Evolutionary conservation across 2,797 vertebrate species (phyloP).

Genomic region (Cuculus canorus): DNA sequence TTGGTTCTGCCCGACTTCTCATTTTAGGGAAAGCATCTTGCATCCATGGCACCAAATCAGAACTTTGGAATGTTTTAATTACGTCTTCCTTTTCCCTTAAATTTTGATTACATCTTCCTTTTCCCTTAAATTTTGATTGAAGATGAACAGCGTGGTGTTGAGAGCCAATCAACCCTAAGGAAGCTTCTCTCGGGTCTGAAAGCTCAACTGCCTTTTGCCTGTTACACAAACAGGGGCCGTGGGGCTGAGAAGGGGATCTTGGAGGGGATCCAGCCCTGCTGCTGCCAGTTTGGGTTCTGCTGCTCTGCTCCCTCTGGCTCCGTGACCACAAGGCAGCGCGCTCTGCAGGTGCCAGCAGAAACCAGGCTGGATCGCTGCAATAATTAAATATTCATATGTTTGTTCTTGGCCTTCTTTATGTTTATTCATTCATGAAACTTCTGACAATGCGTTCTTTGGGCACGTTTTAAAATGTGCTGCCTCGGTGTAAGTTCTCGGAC

Average conservation of each 20-base stretch:
- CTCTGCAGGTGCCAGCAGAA: background rate
- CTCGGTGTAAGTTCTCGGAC: background rate
- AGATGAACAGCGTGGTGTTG: fast-evolving
- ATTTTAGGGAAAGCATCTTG: background rate
- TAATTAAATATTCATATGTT: background rate
- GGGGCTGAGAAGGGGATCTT: background rate
- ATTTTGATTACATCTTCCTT: background rate
- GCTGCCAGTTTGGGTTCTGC: background rate
- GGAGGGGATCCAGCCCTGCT: background rate
- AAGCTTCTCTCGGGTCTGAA: background rate
- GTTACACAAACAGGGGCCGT: fast-evolving
- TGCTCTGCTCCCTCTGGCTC: background rate
- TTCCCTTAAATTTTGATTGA: background rate
- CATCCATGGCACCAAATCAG: background rate
- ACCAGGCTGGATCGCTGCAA: background rate
- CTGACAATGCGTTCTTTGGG: background rate
- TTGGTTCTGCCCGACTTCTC: background rate
- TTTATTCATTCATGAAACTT: conserved; percentile 15
- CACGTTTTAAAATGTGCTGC: background rate
- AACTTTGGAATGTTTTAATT: background rate
- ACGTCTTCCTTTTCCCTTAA: background rate
- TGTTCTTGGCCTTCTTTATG: background rate
- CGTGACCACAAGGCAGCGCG: background rate
- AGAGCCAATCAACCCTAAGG: background rate
- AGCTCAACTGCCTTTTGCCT: background rate